Evolutionary conservation across 2,888 invertebrate species (phyloP).

Genomic region (Embidobia sp.): DNA sequence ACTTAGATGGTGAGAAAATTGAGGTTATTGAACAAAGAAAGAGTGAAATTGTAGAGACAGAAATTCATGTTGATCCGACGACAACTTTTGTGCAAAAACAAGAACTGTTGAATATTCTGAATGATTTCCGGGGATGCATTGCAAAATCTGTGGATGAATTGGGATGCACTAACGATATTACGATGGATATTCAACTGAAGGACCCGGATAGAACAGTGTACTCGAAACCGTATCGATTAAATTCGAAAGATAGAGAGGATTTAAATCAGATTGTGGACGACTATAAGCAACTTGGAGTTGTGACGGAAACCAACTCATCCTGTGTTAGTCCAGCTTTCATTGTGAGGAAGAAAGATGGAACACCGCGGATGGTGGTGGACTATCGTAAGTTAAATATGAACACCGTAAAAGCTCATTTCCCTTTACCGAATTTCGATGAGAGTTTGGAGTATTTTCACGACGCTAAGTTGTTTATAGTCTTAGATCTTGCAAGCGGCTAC

Average conservation of each 20-base stretch:
- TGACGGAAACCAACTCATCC: slow-evolving; percentile 41
- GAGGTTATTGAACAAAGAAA: too few relatives aligned
- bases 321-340: slow-evolving; percentile 54
- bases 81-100: too few relatives aligned
- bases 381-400: slow-evolving; percentile 26
- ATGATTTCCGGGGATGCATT: slow-evolving; percentile 18
- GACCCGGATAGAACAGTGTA: slow-evolving; percentile 7
- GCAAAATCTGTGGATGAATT: slow-evolving; percentile 17
- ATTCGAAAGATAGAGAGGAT: slow-evolving; percentile 22
- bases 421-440: slow-evolving; percentile 35
- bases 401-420: background rate
- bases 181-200: slow-evolving; percentile 50
- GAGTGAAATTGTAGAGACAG: too few relatives aligned
- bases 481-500: slow-evolving; percentile 21
- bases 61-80: too few relatives aligned
- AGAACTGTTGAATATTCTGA: too few relatives aligned
- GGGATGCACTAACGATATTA: slow-evolving; percentile 14
- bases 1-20: too few relatives aligned
- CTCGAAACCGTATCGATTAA: slow-evolving; percentile 43
- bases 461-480: slow-evolving; percentile 8
- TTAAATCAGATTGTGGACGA: slow-evolving; percentile 38
- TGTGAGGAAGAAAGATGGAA: slow-evolving; percentile 46
- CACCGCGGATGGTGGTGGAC: slow-evolving; percentile 42
- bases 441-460: slow-evolving; percentile 3
- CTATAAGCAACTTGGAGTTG: slow-evolving; percentile 36